Base-by-base conservation (phyloP, 2,888 invertebrate species). In the Clepsis dumicolana region DNA sequence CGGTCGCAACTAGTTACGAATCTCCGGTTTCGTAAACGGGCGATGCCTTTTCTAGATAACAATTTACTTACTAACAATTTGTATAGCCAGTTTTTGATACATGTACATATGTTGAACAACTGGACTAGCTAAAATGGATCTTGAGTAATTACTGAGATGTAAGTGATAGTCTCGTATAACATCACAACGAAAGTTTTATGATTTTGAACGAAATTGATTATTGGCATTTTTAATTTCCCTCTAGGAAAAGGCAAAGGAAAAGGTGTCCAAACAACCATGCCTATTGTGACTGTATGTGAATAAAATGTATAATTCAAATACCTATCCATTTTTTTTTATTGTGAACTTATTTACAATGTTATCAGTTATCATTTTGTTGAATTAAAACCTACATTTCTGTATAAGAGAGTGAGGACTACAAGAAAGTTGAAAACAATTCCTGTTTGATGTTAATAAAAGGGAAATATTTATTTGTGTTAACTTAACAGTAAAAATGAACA, bases 361-460 rank as follows among this genome's bases (percentile, higher is more conserved):
- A 44, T 44, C n/a, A 38, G 38, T n/a, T 38, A 44, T 44, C n/a
- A n/a, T 44, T 44, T 44, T 44, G 41, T 44, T 44, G 18, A 44
- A 18, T 44, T 44, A 8, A 44, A 18, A 44, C 41, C 41, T 44
- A 18, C 16, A 18, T 44, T 44, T 16, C 1, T 44, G 16, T 16
- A 44, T 2, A n/a, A n/a, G n/a, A n/a, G 41, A 16, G 16, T 18
- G 41, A 44, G 41, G 41, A 18, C 41, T 16, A 44, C 16, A 2
- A 8, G 5, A 44, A 1, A 16, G 18, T 44, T 38, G 38, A 38
- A 44, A 3, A 44, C 18, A 14, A n/a, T 10, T n/a, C n/a, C n/a
- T 44, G 7, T 7, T 41, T 41, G 41, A 44, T 18, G 0, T 18
- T 7, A 18, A 8, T 44, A 18, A 14, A 44, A 44, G 14, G 41